Percentiles rank a stretch among this genome's conserved stretches.
phyloP scores from a whole-genome alignment of 2,113 vertebrate genomes.

The Zosterops lateralis region DNA sequence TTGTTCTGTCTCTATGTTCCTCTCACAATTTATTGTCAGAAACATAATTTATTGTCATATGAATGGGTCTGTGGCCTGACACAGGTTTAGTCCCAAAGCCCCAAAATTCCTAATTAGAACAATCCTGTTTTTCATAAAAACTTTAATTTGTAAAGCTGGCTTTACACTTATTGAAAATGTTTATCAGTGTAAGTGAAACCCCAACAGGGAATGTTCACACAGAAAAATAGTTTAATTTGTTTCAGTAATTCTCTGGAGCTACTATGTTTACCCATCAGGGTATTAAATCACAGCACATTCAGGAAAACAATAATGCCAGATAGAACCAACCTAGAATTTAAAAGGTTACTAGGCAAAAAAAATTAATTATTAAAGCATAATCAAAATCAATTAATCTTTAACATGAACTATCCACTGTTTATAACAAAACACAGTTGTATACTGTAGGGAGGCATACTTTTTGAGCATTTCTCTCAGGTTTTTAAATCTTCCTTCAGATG shows the following conservation, averaged over 20 bases:
- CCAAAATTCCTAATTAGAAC: not conserved
- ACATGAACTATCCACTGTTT: not conserved
- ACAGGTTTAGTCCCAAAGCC: not conserved
- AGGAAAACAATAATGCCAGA: not conserved
- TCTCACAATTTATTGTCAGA: not conserved
- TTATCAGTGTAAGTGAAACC: not conserved
- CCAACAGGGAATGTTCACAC: not conserved
- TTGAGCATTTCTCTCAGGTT: constrained; percentile 98
- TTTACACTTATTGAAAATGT: constrained; percentile 20
- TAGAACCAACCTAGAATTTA: not conserved
- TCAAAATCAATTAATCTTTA: not conserved
- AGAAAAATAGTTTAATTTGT: constrained; percentile 28
- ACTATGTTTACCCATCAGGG: not conserved
- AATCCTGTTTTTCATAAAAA: not conserved
- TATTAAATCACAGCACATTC: not conserved
- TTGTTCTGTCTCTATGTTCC: not conserved
- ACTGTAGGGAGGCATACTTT: constrained; percentile 81
- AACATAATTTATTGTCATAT: not conserved
- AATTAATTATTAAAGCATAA: not conserved
- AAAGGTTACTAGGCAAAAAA: not conserved
- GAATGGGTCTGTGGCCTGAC: not conserved
- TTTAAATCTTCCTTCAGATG: constrained; percentile 98
- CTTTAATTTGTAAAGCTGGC: not conserved
- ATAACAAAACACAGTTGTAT: not conserved
- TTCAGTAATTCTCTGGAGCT: not conserved